phyloP scores from a whole-genome alignment of 2,888 invertebrate species.

The Neoitamus cyanurus region DNA sequence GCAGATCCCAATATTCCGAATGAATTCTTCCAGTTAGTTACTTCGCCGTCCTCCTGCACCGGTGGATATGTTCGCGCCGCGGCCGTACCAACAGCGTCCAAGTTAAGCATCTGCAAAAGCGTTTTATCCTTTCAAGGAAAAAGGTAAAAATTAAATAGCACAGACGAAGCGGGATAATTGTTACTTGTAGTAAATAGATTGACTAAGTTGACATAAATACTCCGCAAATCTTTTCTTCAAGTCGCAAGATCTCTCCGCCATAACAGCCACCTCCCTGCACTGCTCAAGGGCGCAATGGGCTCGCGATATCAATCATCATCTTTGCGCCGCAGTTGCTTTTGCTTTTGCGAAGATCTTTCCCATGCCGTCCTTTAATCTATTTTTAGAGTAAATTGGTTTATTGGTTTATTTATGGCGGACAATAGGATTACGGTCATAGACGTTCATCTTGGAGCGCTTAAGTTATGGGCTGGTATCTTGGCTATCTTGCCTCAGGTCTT shows the following conservation, averaged over 20 bases:
- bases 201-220: conserved; percentile 45
- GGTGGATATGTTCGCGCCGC: not conserved
- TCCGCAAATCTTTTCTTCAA: conserved; percentile 13
- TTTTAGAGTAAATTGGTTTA: conserved; percentile 52
- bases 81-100: not conserved
- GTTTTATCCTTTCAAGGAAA: not conserved
- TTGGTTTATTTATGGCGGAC: conserved; percentile 52
- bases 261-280: not conserved
- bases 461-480: conserved; percentile 41
- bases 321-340: not conserved
- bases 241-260: conserved; percentile 6
- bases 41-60: not conserved
- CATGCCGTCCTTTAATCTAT: conserved; percentile 46
- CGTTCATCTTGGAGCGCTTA: conserved; percentile 44
- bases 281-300: not conserved
- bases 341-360: conserved; percentile 13
- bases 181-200: conserved; percentile 37
- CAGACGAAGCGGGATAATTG: conserved; percentile 19
- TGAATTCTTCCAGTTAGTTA: not conserved
- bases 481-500: conserved; percentile 18
- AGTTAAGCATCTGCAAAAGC: not conserved
- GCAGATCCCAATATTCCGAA: not conserved
- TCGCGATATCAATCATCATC: conserved; percentile 44
- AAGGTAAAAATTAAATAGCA: conserved; percentile 8
- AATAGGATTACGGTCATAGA: conserved; percentile 48